Base-by-base conservation (phyloP, 2,113 vertebrate genomes). In the Lynx canadensis region DNA sequence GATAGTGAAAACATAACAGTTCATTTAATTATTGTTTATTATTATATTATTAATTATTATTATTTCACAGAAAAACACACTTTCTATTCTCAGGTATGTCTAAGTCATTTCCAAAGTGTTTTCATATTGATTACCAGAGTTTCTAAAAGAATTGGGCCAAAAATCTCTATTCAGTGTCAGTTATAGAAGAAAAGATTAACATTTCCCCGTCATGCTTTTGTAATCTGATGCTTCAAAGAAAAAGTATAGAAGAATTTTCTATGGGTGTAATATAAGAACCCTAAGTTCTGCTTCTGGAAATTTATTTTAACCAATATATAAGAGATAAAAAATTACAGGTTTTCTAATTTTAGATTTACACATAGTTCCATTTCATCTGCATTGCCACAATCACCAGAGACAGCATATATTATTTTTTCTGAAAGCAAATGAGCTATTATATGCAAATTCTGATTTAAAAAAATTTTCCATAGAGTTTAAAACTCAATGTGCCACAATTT, bases 361-460 rank as follows among this genome's bases (percentile, higher is more conserved):
- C 25, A 55, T 36, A 86, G 29, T 41, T 92, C 60, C 9, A 95
- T 94, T 95, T 94, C 31, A 60, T 76, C 31, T 78, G 27, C 33
- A 45, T 91, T 65, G 63, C 16, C 78, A 36, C 33, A 57, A 29
- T 86, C 69, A 94, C 48, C 14, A 82, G 18, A 33, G 7, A 76
- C 7, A 63, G 16, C 11, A 10, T 36, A 19, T 81, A 82, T 60
- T 73, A n/a, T 52, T 94, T 94, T 85, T 88, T 16, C 50, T 95
- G 45, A 69, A 95, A 69, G 50, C 16, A 91, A 93, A 94, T 95
- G 11, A 71, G 38, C 18, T n/a, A 91, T 93, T 89, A 36, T 52
- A 16, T 63, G 38, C 12, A 97, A 94, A 97, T 82, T 89, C 16
- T 89, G 66, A 92, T 81, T 84, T 79, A 69, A 48, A 14, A 14